These are phyloP conservation scores for Monoplex corrugatus DNA, from an alignment of 2,888 invertebrate species.

Conservation along the genomic window DNA sequence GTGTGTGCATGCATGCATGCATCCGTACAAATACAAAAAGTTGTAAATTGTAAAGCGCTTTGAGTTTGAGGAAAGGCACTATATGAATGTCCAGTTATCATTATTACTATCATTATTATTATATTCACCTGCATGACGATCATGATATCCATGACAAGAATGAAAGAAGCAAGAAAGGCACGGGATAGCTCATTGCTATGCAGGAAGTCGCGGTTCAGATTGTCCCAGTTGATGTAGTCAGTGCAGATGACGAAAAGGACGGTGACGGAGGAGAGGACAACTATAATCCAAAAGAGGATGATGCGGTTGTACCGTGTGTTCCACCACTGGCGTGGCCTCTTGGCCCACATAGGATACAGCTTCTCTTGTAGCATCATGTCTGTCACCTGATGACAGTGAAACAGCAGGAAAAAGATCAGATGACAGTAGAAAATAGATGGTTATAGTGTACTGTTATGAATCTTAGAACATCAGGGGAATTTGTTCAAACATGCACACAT, in stretches of 20 bases:
- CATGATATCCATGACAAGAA: conserved; percentile 83
- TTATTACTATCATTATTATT: no score
- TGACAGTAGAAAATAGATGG: conserved; percentile 82
- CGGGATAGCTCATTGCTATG: conserved; percentile 83
- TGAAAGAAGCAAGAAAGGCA: conserved; percentile 83
- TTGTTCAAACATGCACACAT: not conserved
- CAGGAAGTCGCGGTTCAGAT: conserved; percentile 82
- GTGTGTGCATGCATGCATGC: conserved; percentile 2
- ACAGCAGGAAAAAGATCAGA: conserved; percentile 82
- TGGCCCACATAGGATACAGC: conserved; percentile 83
- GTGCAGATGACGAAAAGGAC: conserved; percentile 83
- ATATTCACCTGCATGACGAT: conserved; percentile 83
- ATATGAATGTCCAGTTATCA: no score
- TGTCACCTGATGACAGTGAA: conserved; percentile 82
- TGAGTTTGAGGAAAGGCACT: no score
- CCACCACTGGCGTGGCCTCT: conserved; percentile 81
- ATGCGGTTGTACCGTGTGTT: conserved; percentile 82
- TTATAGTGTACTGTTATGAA: no score
- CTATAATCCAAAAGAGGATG: conserved; percentile 83
- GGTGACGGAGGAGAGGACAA: conserved; percentile 80
- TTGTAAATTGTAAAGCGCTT: no score
- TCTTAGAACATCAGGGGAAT: no score
- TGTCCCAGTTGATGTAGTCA: conserved; percentile 83
- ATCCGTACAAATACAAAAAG: no score
- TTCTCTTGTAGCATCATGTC: conserved; percentile 84